Base-by-base conservation (phyloP, 1,140 invertebrate genomes). In the Neoseiulus cucumeris region DNA sequence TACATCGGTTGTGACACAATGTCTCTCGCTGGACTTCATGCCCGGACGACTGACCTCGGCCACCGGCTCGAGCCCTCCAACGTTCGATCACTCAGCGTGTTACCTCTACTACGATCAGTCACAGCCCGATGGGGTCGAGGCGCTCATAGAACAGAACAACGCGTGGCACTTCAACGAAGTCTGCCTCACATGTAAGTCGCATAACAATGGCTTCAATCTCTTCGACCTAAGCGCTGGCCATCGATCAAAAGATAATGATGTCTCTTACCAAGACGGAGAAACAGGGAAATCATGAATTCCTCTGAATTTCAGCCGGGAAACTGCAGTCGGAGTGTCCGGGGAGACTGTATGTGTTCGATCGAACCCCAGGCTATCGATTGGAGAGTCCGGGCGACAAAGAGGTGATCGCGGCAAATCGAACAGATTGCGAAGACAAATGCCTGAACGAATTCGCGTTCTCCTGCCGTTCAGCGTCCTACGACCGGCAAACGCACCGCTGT, bases 61-160 rank as follows among this genome's bases (percentile, higher is more conserved):
- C 7, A 42, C 42, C 20, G 68, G 84, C 65, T 85, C 84, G 0
- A 83, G 83, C 64, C 45, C 65, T 9, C 82, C 85, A 0, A 87
- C 90, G 72, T 91, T 90, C 71, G 88, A 91, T 73, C 87, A 91
- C 72, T 90, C 87, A 9, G 86, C 84, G n/a, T 92, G 89, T 73
- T 88, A 87, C 73, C 73, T 91, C 65, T 89, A 87, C 7, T 79
- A 85, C 9, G 87, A 91, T 74, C 86, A 87, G 72, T 80, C 85
- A 70, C 82, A 83, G 51, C 87, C 87, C 0, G 87, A 91, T 75
- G 88, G 88, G 18, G 86, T 87, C 30, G 87, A 87, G 20, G 86
- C 83, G 67, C 78, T 91, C 0, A 87, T 90, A 79, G 87, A 64
- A 85, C 88, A 5, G 86, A 86, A 1, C 87, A 89, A 70, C 86